These are phyloP conservation scores for Brachyopa scutellaris DNA, from an alignment of 2,888 invertebrate species.

Conservation along the genomic window DNA sequence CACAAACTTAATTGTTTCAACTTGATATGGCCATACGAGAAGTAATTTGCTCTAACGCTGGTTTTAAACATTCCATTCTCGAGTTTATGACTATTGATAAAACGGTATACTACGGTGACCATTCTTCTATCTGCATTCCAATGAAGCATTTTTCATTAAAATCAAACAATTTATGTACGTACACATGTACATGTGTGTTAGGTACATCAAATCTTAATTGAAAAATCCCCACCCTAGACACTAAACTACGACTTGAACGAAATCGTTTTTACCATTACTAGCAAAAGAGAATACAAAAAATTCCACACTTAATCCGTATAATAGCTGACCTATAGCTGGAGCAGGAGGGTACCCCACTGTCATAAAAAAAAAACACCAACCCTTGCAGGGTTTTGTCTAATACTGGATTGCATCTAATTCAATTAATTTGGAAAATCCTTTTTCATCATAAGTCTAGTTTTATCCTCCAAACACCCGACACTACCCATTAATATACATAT, in stretches of 20 bases:
- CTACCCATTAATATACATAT: no score
- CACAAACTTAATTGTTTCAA: no score
- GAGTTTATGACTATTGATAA: no score
- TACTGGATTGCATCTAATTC: constrained; percentile 61
- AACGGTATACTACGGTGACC: no score
- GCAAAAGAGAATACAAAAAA: neutral
- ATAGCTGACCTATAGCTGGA: constrained; percentile 2
- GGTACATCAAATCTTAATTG: constrained; percentile 36
- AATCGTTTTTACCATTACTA: neutral
- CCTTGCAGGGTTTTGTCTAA: constrained; percentile 19
- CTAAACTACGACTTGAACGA: neutral
- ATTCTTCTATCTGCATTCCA: no score
- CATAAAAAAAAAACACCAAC: neutral
- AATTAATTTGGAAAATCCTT: constrained; percentile 60
- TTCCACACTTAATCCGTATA: constrained; percentile 15
- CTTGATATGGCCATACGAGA: no score
- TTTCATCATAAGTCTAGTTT: constrained; percentile 19
- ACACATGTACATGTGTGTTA: no score
- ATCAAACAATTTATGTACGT: no score
- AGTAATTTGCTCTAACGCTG: no score
- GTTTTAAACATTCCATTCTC: no score
- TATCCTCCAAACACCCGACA: neutral
- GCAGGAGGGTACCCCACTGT: neutral
- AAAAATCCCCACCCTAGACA: constrained; percentile 25
- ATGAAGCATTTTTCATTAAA: no score